These are phyloP conservation scores for Agapornis canus DNA, from an alignment of 2,797 vertebrate species.

Conservation along the genomic window DNA sequence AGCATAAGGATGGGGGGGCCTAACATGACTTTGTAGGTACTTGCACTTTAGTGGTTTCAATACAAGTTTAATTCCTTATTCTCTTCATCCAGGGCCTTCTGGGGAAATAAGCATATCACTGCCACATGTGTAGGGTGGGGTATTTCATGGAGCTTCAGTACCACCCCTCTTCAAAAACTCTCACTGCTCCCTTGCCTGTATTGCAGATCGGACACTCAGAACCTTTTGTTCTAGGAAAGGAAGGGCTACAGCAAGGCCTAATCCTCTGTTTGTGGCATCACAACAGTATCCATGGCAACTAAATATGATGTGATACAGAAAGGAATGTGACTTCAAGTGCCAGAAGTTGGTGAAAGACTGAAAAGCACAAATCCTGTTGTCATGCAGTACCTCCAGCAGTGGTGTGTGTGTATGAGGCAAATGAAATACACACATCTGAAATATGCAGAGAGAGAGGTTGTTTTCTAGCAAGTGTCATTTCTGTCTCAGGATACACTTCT, in stretches of 20 bases:
- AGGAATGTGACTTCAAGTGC: constrained; percentile 63
- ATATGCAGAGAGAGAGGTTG: background rate
- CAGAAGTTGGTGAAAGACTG: constrained; percentile 42
- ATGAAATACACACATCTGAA: background rate
- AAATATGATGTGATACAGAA: constrained; percentile 58
- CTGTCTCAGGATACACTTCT: background rate
- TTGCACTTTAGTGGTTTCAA: background rate
- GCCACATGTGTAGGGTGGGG: background rate
- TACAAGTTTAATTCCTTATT: constrained; percentile 4
- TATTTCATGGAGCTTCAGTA: background rate
- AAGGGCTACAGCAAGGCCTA: constrained; percentile 25
- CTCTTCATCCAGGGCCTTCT: background rate
- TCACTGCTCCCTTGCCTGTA: background rate
- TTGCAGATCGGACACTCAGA: background rate
- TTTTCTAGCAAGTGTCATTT: background rate
- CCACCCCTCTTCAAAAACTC: background rate
- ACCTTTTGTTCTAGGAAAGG: constrained; percentile 39
- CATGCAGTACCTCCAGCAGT: constrained; percentile 25
- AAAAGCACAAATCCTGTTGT: constrained; percentile 35
- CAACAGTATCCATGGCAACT: constrained; percentile 66
- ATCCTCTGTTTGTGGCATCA: constrained; percentile 69
- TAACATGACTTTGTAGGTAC: background rate
- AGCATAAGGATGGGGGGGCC: background rate
- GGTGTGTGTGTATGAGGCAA: background rate
- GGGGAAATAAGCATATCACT: background rate